Conservation (phyloP, 2,888 invertebrate species). For the Limnephilus auricula region DNA sequence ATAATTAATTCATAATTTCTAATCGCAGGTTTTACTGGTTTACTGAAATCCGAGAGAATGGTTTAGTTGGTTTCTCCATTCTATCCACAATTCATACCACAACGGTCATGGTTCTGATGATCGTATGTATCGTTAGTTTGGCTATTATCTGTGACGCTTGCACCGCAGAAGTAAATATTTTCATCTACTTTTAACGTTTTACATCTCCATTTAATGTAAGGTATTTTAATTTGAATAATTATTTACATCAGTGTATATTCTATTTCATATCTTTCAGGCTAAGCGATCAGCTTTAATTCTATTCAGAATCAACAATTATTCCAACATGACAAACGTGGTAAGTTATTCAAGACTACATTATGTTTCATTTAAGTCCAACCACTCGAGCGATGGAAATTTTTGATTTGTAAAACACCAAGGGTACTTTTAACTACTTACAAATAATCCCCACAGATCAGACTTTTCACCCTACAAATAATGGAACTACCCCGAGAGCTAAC, state of each 20-base stretch:
- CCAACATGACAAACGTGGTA: slow-evolving; percentile 22
- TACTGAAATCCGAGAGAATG: background rate
- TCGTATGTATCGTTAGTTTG: slow-evolving; percentile 3
- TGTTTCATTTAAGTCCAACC: too few relatives aligned
- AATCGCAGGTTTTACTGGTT: slow-evolving; percentile 49
- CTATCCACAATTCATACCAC: background rate
- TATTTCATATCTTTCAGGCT: background rate
- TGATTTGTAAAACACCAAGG: background rate
- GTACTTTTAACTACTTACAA: background rate
- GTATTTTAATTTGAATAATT: background rate
- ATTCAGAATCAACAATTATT: slow-evolving; percentile 37
- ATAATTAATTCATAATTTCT: background rate
- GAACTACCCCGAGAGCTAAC: slow-evolving; percentile 27
- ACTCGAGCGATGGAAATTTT: too few relatives aligned
- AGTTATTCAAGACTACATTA: background rate
- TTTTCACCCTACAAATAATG: slow-evolving; percentile 47
- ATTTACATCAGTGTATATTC: background rate
- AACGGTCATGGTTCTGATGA: background rate
- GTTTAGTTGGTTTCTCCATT: background rate
- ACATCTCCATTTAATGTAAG: background rate
- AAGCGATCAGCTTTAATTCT: slow-evolving; percentile 31
- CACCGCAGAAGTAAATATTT: slow-evolving; percentile 25
- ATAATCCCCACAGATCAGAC: slow-evolving; percentile 31
- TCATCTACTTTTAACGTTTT: background rate
- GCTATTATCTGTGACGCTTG: slow-evolving; percentile 22